A percentile compares a stretch with the other conserved stretches of the same genome.
Evolutionary conservation across 1,140 invertebrate species (phyloP).

Genomic region (Trichoplusia ni): DNA sequence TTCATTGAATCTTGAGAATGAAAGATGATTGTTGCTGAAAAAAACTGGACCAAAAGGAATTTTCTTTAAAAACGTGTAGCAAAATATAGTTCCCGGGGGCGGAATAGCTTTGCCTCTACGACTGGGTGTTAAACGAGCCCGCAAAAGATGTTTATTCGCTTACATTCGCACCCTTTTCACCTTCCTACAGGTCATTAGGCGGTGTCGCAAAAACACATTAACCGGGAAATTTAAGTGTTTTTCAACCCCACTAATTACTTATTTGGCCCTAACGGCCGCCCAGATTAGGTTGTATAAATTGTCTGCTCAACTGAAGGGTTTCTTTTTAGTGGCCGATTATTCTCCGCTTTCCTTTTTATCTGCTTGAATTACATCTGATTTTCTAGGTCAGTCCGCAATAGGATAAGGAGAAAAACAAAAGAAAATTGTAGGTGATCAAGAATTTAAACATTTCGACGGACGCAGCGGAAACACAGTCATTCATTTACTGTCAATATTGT

Average conservation of each 20-base stretch:
- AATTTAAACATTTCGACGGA: no score
- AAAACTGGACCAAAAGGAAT: no score
- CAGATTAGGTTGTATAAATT: slow-evolving; percentile 52
- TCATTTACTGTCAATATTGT: no score
- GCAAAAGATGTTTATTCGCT: slow-evolving; percentile 48
- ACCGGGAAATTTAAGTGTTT: slow-evolving; percentile 52
- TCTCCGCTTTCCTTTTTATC: slow-evolving; percentile 35
- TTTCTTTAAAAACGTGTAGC: no score
- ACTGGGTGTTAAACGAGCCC: slow-evolving; percentile 30
- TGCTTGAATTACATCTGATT: not conserved
- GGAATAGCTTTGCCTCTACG: slow-evolving; percentile 3
- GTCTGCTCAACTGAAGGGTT: slow-evolving; percentile 26
- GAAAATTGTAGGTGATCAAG: no score
- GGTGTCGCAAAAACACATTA: slow-evolving; percentile 55
- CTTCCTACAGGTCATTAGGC: slow-evolving; percentile 43
- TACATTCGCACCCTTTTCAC: slow-evolving; percentile 41
- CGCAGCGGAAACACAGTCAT: no score
- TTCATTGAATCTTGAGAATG: not conserved
- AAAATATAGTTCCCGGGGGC: slow-evolving; percentile 13
- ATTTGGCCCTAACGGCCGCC: slow-evolving; percentile 44
- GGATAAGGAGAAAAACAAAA: no score
- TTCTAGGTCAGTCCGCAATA: not conserved
- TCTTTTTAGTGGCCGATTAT: slow-evolving; percentile 38
- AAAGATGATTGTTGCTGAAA: no score
- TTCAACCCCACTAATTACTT: slow-evolving; percentile 56